Base-by-base conservation (phyloP, 2,797 vertebrate genomes). In the Chaetophractus vellerosus region DNA sequence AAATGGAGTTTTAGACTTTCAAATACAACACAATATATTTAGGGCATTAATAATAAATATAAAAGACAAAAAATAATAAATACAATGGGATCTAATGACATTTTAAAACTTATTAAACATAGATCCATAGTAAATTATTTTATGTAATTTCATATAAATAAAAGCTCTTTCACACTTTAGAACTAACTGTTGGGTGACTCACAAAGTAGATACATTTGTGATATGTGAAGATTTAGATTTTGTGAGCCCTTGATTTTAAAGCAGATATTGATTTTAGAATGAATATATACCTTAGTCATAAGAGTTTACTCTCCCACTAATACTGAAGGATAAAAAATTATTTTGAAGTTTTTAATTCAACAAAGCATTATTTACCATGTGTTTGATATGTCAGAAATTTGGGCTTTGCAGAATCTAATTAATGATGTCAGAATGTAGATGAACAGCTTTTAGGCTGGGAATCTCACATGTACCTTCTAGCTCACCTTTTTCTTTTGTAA, bases 191-290 rank as follows among this genome's bases (percentile, higher is more conserved):
- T 84, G 31, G 45, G 36, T 48, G 78, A 28, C n/a, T n/a, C n/a
- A n/a, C n/a, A 79, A 79, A 23, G 45, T 80, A 69, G 80, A 90
- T 19, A 48, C 68, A 69, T 38, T 38, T 75, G 48, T 76, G 52
- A 69, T 55, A 8, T 66, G 48, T 84, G 72, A 87, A 75, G 45
- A 59, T 74, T 89, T 75, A 64, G 23, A 78, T 41, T 75, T 76
- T 69, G 6, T 83, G 85, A 84, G 57, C 45, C 33, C 55, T 94
- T 64, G 52, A 78, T 88, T 88, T 96, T 71, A 69, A 88, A 93
- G 36, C 33, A 76, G 21, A 23, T 76, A 26, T n/a, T 74, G 31
- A 24, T 59, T 69, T 86, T 86, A 55, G 59, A 74, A 16, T 52
- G 64, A 82, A 15, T 82, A 63, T 38, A 38, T 36, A 28, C 18